These are phyloP conservation scores for Cotesia congregata DNA, from an alignment of 2,888 invertebrate genomes.

Conservation along the genomic window DNA sequence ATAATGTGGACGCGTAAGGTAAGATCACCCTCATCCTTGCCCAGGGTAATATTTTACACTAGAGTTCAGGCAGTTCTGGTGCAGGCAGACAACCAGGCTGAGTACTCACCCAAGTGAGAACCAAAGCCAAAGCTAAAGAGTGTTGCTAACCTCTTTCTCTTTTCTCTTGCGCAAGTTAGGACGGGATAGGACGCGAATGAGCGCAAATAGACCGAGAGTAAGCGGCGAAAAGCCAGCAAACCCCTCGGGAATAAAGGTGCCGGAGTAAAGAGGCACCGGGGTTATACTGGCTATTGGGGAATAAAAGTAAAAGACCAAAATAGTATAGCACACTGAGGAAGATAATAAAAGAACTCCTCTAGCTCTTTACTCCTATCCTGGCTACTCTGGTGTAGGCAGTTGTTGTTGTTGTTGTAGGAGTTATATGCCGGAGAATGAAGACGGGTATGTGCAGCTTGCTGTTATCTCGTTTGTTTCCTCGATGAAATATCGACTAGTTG, in stretches of 20 bases:
- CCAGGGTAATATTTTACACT: conserved; percentile 53
- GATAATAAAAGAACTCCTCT: background rate
- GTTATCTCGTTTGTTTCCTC: conserved; percentile 66
- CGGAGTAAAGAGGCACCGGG: conserved; percentile 15
- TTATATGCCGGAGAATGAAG: conserved; percentile 43
- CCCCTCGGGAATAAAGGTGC: conserved; percentile 38
- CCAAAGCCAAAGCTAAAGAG: background rate
- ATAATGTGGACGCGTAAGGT: conserved; percentile 25
- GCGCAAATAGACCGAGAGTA: conserved; percentile 42
- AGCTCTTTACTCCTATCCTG: no score
- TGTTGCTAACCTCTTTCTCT: background rate
- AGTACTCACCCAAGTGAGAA: background rate
- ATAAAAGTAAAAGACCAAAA: conserved; percentile 13
- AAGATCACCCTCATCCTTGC: conserved; percentile 8
- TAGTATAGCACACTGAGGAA: background rate
- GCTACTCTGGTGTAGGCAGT: background rate
- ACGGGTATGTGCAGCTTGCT: conserved; percentile 55
- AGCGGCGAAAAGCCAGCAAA: conserved; percentile 42
- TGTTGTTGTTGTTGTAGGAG: background rate
- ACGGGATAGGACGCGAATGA: conserved; percentile 20
- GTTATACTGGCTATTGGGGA: background rate
- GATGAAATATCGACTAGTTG: conserved; percentile 67
- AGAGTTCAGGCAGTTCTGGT: conserved; percentile 51
- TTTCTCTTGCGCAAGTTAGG: background rate
- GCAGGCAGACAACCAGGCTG: conserved; percentile 45